These are phyloP conservation scores for Lates japonicus DNA, from an alignment of 2,797 vertebrate genomes.

Conservation along the genomic window DNA sequence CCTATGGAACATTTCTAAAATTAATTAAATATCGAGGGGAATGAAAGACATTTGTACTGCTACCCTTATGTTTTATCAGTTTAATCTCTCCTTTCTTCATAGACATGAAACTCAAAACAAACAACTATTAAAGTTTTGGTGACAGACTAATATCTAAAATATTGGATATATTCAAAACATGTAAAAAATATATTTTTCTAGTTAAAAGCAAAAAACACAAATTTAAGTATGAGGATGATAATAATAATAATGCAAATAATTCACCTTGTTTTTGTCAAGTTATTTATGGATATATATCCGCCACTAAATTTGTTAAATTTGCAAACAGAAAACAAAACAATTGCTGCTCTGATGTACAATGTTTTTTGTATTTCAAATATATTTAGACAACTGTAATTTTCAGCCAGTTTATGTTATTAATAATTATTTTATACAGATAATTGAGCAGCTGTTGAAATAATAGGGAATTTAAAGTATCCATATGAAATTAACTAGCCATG, in stretches of 20 bases:
- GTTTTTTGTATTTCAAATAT: neutral
- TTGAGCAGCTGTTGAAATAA: neutral
- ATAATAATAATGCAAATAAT: neutral
- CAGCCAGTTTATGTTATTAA: neutral
- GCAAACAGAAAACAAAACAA: neutral
- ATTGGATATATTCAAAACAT: no score
- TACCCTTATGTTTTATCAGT: neutral
- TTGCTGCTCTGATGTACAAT: neutral
- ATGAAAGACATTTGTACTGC: neutral
- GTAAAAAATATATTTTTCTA: neutral
- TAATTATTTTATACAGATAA: neutral
- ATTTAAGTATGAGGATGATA: neutral
- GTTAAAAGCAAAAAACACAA: neutral
- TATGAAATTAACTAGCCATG: neutral
- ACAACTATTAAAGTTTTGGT: neutral
- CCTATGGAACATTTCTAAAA: neutral
- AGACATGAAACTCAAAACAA: neutral
- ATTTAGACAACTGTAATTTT: conserved; percentile 2
- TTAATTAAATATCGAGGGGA: neutral
- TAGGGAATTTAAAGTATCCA: neutral
- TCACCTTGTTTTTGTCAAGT: neutral
- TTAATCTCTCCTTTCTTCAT: neutral
- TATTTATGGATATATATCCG: conserved; percentile 1
- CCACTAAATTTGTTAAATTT: neutral
- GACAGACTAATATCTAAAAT: neutral